Evolutionary conservation across 1,140 invertebrate species (phyloP).

Genomic region (Trachelipus rathkii): DNA sequence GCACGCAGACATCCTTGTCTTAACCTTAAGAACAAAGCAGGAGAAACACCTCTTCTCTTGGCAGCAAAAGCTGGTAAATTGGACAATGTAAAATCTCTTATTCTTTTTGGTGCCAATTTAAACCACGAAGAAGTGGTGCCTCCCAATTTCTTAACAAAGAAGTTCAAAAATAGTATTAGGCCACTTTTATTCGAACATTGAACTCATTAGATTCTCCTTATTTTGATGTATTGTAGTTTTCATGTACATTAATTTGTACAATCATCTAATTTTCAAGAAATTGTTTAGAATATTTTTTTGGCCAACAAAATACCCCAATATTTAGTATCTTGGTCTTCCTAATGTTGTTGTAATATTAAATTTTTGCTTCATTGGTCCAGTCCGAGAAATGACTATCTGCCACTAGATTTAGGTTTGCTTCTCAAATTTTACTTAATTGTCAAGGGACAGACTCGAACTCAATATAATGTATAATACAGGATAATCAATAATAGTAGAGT

Average conservation of each 20-base stretch:
- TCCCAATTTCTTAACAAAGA: too few relatives aligned
- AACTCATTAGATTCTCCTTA: too few relatives aligned
- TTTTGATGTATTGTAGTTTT: too few relatives aligned
- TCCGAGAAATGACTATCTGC: conserved; percentile 33
- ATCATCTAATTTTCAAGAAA: too few relatives aligned
- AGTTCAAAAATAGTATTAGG: background rate
- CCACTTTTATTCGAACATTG: background rate
- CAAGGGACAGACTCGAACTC: conserved; percentile 23
- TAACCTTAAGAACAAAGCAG: conserved; percentile 16
- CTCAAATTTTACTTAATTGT: conserved; percentile 32
- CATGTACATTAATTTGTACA: too few relatives aligned
- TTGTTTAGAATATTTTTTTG: too few relatives aligned
- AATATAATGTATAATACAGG: conserved; percentile 14
- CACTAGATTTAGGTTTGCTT: conserved; percentile 38
- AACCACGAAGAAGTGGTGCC: conserved; percentile 21
- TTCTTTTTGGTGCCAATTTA: conserved; percentile 24
- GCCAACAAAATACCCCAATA: too few relatives aligned
- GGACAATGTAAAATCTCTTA: conserved; percentile 26
- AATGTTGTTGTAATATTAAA: too few relatives aligned
- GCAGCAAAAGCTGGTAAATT: conserved; percentile 18
- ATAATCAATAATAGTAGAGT: background rate
- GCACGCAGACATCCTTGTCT: conserved; percentile 12
- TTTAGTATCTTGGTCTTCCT: too few relatives aligned
- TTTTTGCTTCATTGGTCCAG: conserved; percentile 41
- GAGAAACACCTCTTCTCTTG: conserved; percentile 19